Conservation (phyloP, 2,113 vertebrate genomes). For the Origma solitaria region DNA sequence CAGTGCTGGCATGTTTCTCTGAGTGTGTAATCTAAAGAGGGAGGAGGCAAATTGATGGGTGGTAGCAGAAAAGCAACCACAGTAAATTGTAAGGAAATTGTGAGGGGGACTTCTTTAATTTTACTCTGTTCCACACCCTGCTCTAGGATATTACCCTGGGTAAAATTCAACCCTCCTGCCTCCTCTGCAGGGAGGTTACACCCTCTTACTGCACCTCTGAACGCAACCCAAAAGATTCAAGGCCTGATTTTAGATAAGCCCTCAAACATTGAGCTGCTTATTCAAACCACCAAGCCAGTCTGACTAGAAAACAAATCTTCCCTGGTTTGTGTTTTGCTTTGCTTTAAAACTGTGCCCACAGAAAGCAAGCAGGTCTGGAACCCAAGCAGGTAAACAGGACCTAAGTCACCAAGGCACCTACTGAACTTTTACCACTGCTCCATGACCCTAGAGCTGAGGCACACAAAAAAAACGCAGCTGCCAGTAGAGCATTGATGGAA, state of each 20-base stretch:
- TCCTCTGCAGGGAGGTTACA: constrained; percentile 35
- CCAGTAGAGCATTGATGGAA: not conserved
- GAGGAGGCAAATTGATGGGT: not conserved
- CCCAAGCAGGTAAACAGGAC: not conserved
- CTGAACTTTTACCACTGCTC: not conserved
- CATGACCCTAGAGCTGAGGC: not conserved
- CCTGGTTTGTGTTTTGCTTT: not conserved
- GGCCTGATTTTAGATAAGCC: constrained; percentile 34
- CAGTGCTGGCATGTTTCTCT: not conserved
- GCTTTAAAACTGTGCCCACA: not conserved
- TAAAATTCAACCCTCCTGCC: constrained; percentile 7
- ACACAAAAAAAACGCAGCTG: not conserved
- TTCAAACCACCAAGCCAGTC: constrained; percentile 41
- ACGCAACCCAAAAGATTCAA: not conserved
- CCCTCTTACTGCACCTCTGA: constrained; percentile 46
- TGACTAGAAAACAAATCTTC: constrained; percentile 1
- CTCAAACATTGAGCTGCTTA: not conserved
- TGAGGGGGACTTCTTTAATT: not conserved
- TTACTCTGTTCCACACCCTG: constrained; percentile 12
- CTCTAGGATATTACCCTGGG: not conserved
- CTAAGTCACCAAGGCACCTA: not conserved
- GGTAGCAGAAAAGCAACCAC: not conserved
- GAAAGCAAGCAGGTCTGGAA: not conserved
- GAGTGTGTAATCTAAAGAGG: not conserved
- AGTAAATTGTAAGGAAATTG: not conserved